Conservation (phyloP, 2,113 vertebrate genomes). For the Emydura subglobosa region DNA sequence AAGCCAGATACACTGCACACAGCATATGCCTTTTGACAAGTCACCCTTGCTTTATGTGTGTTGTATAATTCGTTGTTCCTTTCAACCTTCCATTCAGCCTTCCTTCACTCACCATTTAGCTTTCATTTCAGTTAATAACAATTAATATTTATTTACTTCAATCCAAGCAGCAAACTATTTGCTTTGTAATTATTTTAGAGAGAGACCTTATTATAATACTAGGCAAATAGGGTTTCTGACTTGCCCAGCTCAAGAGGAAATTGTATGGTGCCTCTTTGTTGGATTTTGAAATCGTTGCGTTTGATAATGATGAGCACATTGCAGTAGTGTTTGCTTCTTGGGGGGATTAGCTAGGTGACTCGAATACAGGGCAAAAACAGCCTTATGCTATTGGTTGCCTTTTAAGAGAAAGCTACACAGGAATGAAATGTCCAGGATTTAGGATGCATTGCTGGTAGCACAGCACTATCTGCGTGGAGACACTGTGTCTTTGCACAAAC, state of each 20-base stretch:
- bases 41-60: neutral
- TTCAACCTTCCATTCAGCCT: neutral
- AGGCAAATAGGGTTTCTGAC: neutral
- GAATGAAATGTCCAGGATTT: neutral
- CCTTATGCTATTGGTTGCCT: neutral
- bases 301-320: neutral
- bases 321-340: neutral
- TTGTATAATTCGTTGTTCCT: neutral
- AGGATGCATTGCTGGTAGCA: neutral
- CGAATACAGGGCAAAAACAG: neutral
- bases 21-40: neutral
- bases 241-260: neutral
- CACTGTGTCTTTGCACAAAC: neutral
- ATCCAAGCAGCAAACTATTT: neutral
- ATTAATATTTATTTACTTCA: neutral
- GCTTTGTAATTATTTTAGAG: neutral
- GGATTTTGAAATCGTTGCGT: neutral
- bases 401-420: neutral
- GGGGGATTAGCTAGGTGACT: neutral
- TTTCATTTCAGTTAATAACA: neutral
- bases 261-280: neutral
- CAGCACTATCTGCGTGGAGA: neutral
- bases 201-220: neutral
- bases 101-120: neutral
- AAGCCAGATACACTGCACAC: neutral